These are phyloP conservation scores for Drosophila nannoptera DNA, from an alignment of 1,140 invertebrate species.

Conservation along the genomic window DNA sequence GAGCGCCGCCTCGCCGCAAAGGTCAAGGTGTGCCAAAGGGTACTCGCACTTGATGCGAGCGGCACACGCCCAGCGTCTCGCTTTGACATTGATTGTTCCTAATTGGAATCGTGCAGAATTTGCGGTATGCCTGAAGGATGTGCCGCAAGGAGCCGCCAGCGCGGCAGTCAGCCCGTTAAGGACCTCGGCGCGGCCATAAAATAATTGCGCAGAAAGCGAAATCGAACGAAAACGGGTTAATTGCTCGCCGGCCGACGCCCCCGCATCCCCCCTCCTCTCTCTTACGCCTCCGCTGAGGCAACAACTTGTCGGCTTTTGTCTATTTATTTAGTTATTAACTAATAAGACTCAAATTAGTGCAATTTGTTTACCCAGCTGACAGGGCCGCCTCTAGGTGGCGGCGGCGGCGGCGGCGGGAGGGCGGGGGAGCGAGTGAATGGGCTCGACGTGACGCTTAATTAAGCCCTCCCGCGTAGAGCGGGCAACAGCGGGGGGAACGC, in stretches of 20 bases:
- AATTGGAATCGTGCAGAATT: constrained; percentile 38
- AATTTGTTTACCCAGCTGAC: constrained; percentile 66
- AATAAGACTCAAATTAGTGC: constrained; percentile 77
- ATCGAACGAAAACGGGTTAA: constrained; percentile 44
- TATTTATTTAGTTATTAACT: constrained; percentile 78
- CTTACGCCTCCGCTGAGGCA: no score
- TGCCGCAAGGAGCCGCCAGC: neutral
- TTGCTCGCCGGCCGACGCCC: constrained; percentile 10
- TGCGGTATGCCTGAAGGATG: constrained; percentile 27
- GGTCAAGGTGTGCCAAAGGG: constrained; percentile 37
- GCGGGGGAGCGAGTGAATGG: no score
- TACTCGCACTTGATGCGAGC: neutral
- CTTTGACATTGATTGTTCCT: constrained; percentile 44
- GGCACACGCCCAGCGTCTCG: constrained; percentile 31
- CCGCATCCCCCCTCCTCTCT: no score
- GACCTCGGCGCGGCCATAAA: constrained; percentile 29
- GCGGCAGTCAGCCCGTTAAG: constrained; percentile 4
- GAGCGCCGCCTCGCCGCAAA: constrained; percentile 12
- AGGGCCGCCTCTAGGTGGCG: constrained; percentile 17
- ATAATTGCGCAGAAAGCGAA: constrained; percentile 56
- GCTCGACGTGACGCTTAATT: constrained; percentile 49
- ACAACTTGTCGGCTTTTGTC: constrained; percentile 47
- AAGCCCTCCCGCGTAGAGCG: constrained; percentile 52
- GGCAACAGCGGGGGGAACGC: no score
- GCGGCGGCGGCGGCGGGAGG: neutral